These are phyloP conservation scores for Coenonympha glycerion DNA, from an alignment of 2,888 invertebrate genomes.

Conservation along the genomic window DNA sequence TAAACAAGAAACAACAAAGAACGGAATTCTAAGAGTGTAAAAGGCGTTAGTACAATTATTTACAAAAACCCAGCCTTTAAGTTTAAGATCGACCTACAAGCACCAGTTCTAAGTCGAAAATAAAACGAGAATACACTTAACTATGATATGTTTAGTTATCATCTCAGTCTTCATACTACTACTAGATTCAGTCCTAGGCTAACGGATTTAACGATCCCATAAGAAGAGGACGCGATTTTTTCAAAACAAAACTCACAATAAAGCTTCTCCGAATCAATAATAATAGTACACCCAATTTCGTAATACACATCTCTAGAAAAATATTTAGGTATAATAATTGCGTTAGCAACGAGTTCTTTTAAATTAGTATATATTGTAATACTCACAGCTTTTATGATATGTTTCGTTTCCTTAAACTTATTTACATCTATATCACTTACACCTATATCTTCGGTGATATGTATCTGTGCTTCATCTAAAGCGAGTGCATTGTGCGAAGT, in stretches of 20 bases:
- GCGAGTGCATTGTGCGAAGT: constrained; percentile 63
- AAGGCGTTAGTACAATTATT: constrained; percentile 68
- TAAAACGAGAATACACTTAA: constrained; percentile 66
- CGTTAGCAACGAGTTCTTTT: constrained; percentile 70
- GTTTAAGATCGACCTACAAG: constrained; percentile 75
- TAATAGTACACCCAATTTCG: constrained; percentile 61
- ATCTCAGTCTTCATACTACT: constrained; percentile 74
- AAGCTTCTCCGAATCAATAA: constrained; percentile 61
- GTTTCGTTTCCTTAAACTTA: constrained; percentile 64
- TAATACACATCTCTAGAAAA: constrained; percentile 75
- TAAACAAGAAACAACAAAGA: constrained; percentile 15
- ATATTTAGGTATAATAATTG: constrained; percentile 72
- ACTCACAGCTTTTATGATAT: constrained; percentile 75
- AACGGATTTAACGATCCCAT: constrained; percentile 71
- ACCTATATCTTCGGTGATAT: constrained; percentile 50
- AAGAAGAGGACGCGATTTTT: constrained; percentile 74
- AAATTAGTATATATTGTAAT: constrained; percentile 73
- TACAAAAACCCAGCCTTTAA: constrained; percentile 75
- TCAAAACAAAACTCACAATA: constrained; percentile 64
- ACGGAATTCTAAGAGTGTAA: constrained; percentile 58
- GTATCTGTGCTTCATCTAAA: constrained; percentile 62
- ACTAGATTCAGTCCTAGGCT: constrained; percentile 73
- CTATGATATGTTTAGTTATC: constrained; percentile 73
- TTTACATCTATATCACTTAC: constrained; percentile 60
- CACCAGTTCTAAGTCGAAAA: constrained; percentile 75